These are phyloP conservation scores for Chlorops oryzae DNA, from an alignment of 1,140 invertebrate species.

Conservation along the genomic window DNA sequence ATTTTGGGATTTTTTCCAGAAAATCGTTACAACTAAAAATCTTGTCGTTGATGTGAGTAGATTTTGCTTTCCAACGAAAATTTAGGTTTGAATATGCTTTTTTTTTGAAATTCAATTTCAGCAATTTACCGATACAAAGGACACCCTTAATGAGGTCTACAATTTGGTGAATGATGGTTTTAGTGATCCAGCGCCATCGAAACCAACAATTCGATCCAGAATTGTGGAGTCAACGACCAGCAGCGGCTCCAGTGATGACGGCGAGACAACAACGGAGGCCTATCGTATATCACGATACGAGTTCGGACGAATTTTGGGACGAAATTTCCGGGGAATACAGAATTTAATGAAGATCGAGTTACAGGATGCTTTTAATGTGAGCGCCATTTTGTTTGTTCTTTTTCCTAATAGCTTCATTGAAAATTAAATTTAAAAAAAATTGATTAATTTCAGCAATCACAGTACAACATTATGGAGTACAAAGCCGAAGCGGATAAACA, in stretches of 20 bases:
- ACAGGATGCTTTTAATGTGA: conserved; percentile 34
- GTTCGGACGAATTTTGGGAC: conserved; percentile 38
- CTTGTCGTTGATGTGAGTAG: conserved; percentile 37
- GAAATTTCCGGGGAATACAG: conserved; percentile 41
- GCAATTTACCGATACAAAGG: conserved; percentile 43
- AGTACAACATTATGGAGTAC: conserved; percentile 37
- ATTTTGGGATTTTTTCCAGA: conserved; percentile 44
- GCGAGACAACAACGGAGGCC: conserved; percentile 31
- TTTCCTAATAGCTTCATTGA: not conserved
- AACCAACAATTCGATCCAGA: conserved; percentile 20
- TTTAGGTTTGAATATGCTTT: not conserved
- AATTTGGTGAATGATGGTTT: conserved; percentile 41
- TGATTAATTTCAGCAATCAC: conserved; percentile 25
- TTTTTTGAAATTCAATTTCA: conserved; percentile 10
- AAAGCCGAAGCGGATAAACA: conserved; percentile 35
- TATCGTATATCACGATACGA: conserved; percentile 44
- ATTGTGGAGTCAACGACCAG: conserved; percentile 20
- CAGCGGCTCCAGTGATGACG: conserved; percentile 16
- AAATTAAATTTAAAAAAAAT: not conserved
- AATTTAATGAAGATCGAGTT: conserved; percentile 37
- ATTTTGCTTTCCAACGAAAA: not conserved
- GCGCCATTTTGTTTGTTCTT: conserved; percentile 1
- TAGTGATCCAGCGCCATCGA: conserved; percentile 32
- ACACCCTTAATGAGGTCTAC: conserved; percentile 35
- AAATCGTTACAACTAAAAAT: conserved; percentile 39